Evolutionary conservation across 2,797 vertebrate species (phyloP), one percentile per base, ranked within the genome.

Genomic region (Sebastiscus albofasciatus): DNA sequence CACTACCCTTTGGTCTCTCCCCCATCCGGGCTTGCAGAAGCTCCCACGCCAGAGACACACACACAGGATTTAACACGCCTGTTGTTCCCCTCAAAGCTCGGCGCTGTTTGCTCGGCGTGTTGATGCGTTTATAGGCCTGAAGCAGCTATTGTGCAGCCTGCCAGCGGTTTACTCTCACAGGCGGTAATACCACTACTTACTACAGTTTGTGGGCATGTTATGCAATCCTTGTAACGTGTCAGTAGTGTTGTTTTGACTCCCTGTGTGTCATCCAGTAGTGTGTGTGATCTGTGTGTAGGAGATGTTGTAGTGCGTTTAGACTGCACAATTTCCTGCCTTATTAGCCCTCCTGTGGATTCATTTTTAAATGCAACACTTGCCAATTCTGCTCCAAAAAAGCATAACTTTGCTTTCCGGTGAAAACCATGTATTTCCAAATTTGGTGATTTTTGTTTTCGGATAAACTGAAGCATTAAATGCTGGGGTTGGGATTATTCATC

Each of bases 51-150:
- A 65, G 64, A 81, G 75, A 77, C 68, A 36, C 79, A 36, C 78
- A 71, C 85, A 85, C 83, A 89, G 82, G 86, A 87, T 88, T 90
- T 90, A 91, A 89, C 84, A 84, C 46, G 84, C 85, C 83, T 79
- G 89, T 82, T 54, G 49, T 92, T 91, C 88, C 86, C 75, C 68
- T 79, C 78, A 85, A 85, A 90, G 76, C 79, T 65, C 62, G 14
- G 56, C 68, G 8, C 72, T 88, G 83, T 91, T 87, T 89, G 77
- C 76, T 83, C 2, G 13, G 7, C 20, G 73, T 88, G 89, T 84
- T 75, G 88, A 85, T 90, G 85, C 27, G 13, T 93, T 91, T 87
- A 82, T 77, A 70, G 87, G 67, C 67, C 70, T 83, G 27, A 67
- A 75, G 77, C 64, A 24, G 52, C 69, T 70, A 36, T 85, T 85